Base-by-base conservation (phyloP, 2,797 vertebrate genomes). In the Caiman crocodilus region DNA sequence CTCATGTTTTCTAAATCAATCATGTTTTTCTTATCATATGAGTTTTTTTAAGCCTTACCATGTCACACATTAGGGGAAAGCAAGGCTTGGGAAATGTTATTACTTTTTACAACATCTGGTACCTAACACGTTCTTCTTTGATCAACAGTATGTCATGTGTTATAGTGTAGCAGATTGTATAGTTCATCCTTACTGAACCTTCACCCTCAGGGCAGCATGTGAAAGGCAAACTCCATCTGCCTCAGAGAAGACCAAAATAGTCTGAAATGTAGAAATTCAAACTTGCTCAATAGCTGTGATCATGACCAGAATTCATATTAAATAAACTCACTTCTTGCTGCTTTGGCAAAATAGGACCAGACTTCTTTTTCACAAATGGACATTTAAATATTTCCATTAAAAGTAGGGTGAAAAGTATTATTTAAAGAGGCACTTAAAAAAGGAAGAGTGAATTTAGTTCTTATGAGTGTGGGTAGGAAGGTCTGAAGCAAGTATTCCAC, bases 161-260 rank as follows among this genome's bases (percentile, higher is more conserved):
- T 94, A 74, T 7, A 81, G 50, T 5, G 71, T 94, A 96, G 85
- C 89, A 96, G 94, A 96, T 91, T 91, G 80, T 88, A 58, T n/a
- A 90, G 96, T 93, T 96, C 95, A 94, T 94, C 94, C 83, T 89
- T 85, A 81, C 80, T 93, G 91, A 97, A 95, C 92, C 85, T 92
- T 96, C 88, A 94, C 75, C 93, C 85, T 81, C 67, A 96, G 94
- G 94, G 95, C 10, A 82, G 84, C 82, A 87, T 84, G 94, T 77
- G 93, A 96, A 93, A 95, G 60, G 76, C 50, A 92, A 85, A 82
- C 90, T 95, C 95, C 85, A 93, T 64, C 83, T 89, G 89, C 93
- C 93, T 96, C n/a, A 73, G 30, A 87, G 69, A 96, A 95, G 88
- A 89, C 59, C 35, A 87, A 96, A 94, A 94, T 65, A 84, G 60